Evolutionary conservation across 1,140 invertebrate species (phyloP).

Genomic region (Diachasmimorpha longicaudata): DNA sequence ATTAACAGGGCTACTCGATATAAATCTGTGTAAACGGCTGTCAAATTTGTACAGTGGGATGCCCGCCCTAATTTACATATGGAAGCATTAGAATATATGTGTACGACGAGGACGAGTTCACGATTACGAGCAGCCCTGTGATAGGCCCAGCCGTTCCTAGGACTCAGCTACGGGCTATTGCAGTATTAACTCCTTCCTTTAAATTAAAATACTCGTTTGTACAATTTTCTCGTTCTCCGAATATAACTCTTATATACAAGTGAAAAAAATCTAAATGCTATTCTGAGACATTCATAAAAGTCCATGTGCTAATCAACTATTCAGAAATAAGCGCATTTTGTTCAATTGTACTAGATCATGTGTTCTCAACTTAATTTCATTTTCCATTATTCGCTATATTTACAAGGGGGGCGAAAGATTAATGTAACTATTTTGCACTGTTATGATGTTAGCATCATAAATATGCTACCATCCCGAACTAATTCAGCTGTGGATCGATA

Average conservation of each 20-base stretch:
- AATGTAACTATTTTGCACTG: neutral
- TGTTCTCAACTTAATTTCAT: neutral
- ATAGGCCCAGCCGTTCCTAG: constrained; percentile 27
- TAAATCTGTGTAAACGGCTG: neutral
- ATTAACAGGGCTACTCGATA: neutral
- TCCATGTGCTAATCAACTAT: neutral
- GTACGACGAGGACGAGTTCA: constrained; percentile 13
- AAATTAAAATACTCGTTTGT: neutral
- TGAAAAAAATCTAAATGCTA: neutral
- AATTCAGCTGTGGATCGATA: neutral
- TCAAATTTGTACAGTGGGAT: constrained; percentile 25
- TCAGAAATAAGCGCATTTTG: constrained; percentile 27
- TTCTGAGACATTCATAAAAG: neutral
- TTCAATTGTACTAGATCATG: constrained; percentile 31
- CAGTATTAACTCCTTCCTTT: constrained; percentile 16
- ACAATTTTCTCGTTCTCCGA: neutral
- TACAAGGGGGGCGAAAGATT: neutral
- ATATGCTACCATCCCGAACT: neutral
- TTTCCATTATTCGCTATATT: constrained; percentile 10
- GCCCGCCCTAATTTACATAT: constrained; percentile 26
- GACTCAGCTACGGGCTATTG: constrained; percentile 26
- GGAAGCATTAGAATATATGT: constrained; percentile 30
- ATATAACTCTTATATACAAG: neutral
- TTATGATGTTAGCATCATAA: neutral
- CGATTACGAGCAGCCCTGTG: neutral